Evolutionary conservation across 2,113 vertebrate genomes (phyloP), one percentile per base, ranked within the genome.

Genomic region (rat (Rattus norvegicus)): DNA sequence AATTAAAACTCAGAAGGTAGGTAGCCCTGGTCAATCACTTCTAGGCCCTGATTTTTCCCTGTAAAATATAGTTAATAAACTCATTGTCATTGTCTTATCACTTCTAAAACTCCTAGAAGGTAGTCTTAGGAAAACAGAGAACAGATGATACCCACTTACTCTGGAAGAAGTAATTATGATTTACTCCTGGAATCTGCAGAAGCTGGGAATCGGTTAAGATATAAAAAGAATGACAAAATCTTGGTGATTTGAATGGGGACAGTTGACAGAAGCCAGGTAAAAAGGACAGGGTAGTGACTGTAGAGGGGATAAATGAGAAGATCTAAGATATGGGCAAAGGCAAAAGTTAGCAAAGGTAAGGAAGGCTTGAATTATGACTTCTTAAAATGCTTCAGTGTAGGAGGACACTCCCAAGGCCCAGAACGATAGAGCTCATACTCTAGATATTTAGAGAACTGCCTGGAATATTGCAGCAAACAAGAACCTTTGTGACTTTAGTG

Each of bases 261-360:
- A 73, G 16, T 80, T 70, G 59, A 30, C 26, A 91, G 69, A 86
- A 13, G 13, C 43, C 39, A 80, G 54, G 19, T 80, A 56, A 76
- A 95, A 90, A 65, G 2, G 24, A 73, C 52, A 63, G 14, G 43
- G n/a, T 73, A 13, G 26, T 49, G 26, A 47, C 5, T 86, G 43
- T 75, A 96, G 47, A 86, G n/a, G 26, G 17, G 6, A 69, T 77
- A 92, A 90, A 90, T 92, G 69, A 93, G 67, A 52, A 92, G 36
- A 79, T 5, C 4, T 22, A 86, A 94, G 56, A 90, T 69, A 95
- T 77, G 43, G 20, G 75, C 22, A 95, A 84, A 13, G 8, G 49
- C 36, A 90, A 69, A 79, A 19, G 11, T 87, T 90, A 70, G 4
- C 26, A 22, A 95, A 65, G 28, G 22, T 63, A 30, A 76, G 43